These are phyloP conservation scores for Globia sparganii DNA, from an alignment of 2,888 invertebrate genomes.

Conservation along the genomic window DNA sequence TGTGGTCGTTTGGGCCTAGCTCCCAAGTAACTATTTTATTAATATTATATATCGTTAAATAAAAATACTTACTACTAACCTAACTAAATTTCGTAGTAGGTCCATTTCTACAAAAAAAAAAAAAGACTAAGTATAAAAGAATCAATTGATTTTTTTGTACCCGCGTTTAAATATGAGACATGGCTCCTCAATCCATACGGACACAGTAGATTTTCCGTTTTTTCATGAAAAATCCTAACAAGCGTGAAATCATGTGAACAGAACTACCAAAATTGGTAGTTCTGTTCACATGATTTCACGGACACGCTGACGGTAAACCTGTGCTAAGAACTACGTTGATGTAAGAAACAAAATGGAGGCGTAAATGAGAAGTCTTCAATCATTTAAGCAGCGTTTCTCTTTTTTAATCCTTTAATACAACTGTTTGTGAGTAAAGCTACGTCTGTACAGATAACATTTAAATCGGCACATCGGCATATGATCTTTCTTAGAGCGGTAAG, in stretches of 20 bases:
- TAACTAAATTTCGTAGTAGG: no score
- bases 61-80: no score
- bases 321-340: slow-evolving; percentile 13
- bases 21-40: no score
- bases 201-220: background rate
- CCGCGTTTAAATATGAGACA: no score
- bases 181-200: background rate
- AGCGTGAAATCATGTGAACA: no score
- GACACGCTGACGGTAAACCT: background rate
- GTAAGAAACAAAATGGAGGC: slow-evolving; percentile 15
- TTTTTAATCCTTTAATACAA: background rate
- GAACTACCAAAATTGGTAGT: slow-evolving; percentile 18
- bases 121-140: no score
- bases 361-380: background rate
- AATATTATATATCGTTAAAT: no score
- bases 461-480: background rate
- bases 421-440: background rate
- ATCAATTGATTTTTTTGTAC: no score
- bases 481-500: no score
- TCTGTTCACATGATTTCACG: background rate
- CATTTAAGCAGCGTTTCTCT: background rate
- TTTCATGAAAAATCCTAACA: background rate
- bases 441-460: background rate
- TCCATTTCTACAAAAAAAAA: no score
- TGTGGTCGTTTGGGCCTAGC: background rate